phyloP scores from a whole-genome alignment of 1,140 invertebrate genomes.

The Leptinotarsa texana region DNA sequence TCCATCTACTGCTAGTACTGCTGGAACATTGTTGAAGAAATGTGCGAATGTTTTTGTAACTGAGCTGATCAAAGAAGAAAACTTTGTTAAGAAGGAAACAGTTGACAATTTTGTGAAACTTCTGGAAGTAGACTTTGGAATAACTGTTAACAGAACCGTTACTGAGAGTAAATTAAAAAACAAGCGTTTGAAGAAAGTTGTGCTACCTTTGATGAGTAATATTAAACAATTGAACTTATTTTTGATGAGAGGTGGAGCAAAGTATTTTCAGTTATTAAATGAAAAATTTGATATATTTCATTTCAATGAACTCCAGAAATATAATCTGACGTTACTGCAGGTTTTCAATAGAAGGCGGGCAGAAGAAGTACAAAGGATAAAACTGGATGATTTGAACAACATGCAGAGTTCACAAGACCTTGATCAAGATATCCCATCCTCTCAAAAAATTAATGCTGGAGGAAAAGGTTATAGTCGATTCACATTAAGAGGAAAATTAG shows the following conservation, averaged over 20 bases:
- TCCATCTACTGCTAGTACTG: constrained; percentile 12
- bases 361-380: constrained; percentile 11
- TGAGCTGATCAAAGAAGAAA: constrained; percentile 16
- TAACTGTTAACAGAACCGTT: constrained; percentile 13
- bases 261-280: not conserved
- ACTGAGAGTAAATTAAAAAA: not conserved
- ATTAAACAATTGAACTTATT: constrained; percentile 13
- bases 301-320: not conserved
- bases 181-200: not conserved
- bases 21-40: constrained; percentile 16
- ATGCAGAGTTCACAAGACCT: too few relatives aligned
- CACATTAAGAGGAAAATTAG: not conserved
- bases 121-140: constrained; percentile 18
- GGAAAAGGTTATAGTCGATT: not conserved
- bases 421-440: too few relatives aligned
- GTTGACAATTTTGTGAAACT: constrained; percentile 10
- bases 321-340: not conserved
- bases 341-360: constrained; percentile 20
- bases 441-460: too few relatives aligned
- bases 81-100: not conserved
- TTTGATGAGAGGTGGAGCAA: not conserved
- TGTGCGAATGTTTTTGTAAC: constrained; percentile 15
- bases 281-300: not conserved
- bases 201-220: constrained; percentile 10
- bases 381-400: not conserved